Evolutionary conservation across 1,140 invertebrate species (phyloP).

Genomic region (Drosophila ohnishii): DNA sequence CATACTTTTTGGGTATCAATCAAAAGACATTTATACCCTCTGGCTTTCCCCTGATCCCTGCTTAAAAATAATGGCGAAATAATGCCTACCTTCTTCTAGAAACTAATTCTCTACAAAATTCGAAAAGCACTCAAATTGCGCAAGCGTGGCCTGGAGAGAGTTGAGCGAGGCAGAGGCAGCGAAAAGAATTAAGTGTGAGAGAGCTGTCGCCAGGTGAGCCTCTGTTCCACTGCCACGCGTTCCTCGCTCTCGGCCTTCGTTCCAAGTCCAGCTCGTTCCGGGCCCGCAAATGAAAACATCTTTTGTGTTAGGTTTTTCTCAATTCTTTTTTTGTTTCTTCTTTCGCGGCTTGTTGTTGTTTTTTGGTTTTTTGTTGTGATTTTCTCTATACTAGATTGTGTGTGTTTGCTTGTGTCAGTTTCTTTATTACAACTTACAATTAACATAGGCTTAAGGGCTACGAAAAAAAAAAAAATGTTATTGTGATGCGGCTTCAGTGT

Average conservation of each 20-base stretch:
- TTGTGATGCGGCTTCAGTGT: slow-evolving; percentile 25
- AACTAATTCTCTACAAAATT: background rate
- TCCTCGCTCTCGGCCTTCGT: slow-evolving; percentile 19
- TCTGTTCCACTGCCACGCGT: slow-evolving; percentile 12
- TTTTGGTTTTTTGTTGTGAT: slow-evolving; percentile 15
- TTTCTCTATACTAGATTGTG: slow-evolving; percentile 28
- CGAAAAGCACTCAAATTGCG: slow-evolving; percentile 26
- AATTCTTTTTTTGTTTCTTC: slow-evolving; percentile 24
- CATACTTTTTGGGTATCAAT: background rate
- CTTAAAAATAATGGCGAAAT: slow-evolving; percentile 1
- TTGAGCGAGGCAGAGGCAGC: background rate
- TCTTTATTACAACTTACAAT: slow-evolving; percentile 45
- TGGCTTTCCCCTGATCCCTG: background rate
- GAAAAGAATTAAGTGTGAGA: slow-evolving; percentile 2
- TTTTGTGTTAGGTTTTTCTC: slow-evolving; percentile 1
- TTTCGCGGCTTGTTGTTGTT: slow-evolving; percentile 8
- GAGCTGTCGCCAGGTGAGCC: background rate
- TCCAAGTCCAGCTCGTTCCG: slow-evolving; percentile 11
- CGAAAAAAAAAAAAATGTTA: slow-evolving; percentile 38
- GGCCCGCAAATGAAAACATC: slow-evolving; percentile 22
- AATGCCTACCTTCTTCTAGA: slow-evolving; percentile 4
- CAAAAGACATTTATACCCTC: background rate
- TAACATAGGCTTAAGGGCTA: slow-evolving; percentile 37
- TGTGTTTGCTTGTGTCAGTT: slow-evolving; percentile 34
- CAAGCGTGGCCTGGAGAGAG: slow-evolving; percentile 30